Conservation (phyloP, 2,888 invertebrate species). For the Allacma fusca region DNA sequence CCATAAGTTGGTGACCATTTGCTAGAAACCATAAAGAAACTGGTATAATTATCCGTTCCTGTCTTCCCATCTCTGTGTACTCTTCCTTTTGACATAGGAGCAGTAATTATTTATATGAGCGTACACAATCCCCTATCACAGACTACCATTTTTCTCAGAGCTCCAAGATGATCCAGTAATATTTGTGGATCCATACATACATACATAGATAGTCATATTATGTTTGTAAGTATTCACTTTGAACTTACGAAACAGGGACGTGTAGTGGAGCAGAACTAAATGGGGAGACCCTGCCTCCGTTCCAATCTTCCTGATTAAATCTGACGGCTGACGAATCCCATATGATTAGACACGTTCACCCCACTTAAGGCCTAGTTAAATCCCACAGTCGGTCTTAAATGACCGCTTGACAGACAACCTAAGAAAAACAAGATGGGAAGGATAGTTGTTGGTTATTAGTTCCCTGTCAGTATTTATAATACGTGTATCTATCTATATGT, state of each 20-base stretch:
- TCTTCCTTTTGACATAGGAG: background rate
- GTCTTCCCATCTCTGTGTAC: background rate
- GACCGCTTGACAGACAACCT: background rate
- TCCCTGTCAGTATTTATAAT: too few species aligned
- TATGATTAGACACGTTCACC: background rate
- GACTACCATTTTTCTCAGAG: too few species aligned
- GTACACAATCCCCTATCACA: too few species aligned
- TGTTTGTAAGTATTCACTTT: too few species aligned
- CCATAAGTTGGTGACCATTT: constrained; percentile 4
- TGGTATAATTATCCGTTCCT: constrained; percentile 3
- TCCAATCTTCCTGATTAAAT: background rate
- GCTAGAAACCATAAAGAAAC: constrained; percentile 4
- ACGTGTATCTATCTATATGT: too few species aligned
- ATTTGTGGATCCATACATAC: too few species aligned
- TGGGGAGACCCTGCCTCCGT: background rate
- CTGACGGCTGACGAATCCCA: constrained; percentile 10
- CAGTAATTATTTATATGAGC: too few species aligned
- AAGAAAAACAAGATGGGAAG: background rate
- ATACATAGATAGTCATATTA: too few species aligned
- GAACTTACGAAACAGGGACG: too few species aligned
- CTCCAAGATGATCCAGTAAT: too few species aligned
- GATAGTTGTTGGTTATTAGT: background rate
- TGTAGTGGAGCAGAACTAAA: too few species aligned
- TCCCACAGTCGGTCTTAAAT: background rate
- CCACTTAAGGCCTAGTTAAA: background rate